Base-by-base conservation (phyloP, 2,113 vertebrate genomes). In the Xenopus tropicalis region DNA sequence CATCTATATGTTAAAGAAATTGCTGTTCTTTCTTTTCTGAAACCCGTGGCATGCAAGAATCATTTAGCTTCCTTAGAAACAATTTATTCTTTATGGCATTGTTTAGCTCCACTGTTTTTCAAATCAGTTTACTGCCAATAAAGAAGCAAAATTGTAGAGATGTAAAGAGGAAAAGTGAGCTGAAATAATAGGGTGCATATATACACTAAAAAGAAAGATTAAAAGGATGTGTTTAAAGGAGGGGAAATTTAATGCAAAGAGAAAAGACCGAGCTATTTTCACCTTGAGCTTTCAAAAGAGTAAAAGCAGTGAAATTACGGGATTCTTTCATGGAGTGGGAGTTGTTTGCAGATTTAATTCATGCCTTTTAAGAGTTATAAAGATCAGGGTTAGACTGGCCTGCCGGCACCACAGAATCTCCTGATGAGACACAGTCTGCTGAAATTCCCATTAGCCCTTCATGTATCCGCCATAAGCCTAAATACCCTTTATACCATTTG, bases 71-170 rank as follows among this genome's bases (percentile, higher is more conserved):
- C 48, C 44, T 61, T 69, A 56, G 69, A 63, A 69, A 69, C 73
- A 63, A 76, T 76, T 76, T 76, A 54, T 54, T 56, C 73, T 76
- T 76, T 76, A 62, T 76, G 17, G 66, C 58, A 63, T 69, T 76
- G 73, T 76, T 69, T 76, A 75, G 72, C 66, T 44, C 58, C n/a
- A 48, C 66, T 63, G 66, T 63, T 69, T 69, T 59, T 57, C 25
- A 59, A 69, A 69, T 69, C 66, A 63, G 66, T 76, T 69, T 76
- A 62, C 46, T 62, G 73, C 66, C 73, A 68, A 76, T 69, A 76
- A 76, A 76, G 62, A 75, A 75, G 72, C 67, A 66, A 57, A 75
- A 65, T 68, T 62, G 65, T 68, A 51, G 65, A 61, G 24, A 43
- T 37, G 42, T 19, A 76, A 24, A 61, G 46, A 56, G 66, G 46